phyloP scores from a whole-genome alignment of 1,140 invertebrate species.

The Caenorhabditis briggsae region DNA sequence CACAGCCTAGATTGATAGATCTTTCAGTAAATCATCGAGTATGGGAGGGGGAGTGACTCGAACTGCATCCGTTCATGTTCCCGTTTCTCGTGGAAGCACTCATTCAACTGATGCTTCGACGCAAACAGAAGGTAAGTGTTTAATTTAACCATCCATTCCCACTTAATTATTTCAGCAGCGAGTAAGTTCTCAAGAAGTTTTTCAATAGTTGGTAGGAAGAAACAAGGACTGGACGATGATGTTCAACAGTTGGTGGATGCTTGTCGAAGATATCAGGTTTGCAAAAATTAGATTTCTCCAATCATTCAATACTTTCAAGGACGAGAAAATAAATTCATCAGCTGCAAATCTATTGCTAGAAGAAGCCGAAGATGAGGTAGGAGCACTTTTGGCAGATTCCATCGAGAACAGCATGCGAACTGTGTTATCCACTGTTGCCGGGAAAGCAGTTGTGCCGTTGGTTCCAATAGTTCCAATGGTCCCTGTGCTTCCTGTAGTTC shows the following conservation, averaged over 20 bases:
- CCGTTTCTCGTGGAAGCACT: slow-evolving; percentile 37
- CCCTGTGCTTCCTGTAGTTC: neutral
- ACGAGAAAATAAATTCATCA: slow-evolving; percentile 65
- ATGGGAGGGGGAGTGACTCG: slow-evolving; percentile 62
- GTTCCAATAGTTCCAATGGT: slow-evolving; percentile 36
- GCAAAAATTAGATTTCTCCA: neutral
- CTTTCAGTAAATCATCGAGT: slow-evolving; percentile 37
- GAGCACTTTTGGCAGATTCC: slow-evolving; percentile 67
- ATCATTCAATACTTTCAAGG: slow-evolving; percentile 43
- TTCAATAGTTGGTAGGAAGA: slow-evolving; percentile 71
- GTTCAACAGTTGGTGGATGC: slow-evolving; percentile 74
- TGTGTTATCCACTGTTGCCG: slow-evolving; percentile 70
- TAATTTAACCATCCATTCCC: neutral
- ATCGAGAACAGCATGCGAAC: slow-evolving; percentile 73
- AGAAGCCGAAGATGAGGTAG: slow-evolving; percentile 69
- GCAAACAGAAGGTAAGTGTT: slow-evolving; percentile 69
- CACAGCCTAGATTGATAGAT: neutral
- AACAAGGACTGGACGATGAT: slow-evolving; percentile 71
- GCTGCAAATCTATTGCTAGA: slow-evolving; percentile 70
- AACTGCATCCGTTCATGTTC: slow-evolving; percentile 64
- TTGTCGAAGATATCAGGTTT: slow-evolving; percentile 74
- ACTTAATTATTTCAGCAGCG: neutral
- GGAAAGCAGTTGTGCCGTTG: slow-evolving; percentile 55
- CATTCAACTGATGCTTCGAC: slow-evolving; percentile 66
- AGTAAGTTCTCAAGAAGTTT: slow-evolving; percentile 71